A percentile compares a stretch with the other conserved stretches of the same genome.
phyloP scores from a whole-genome alignment of 92 coral and sea anemone species.

The Heliopora coerulea region DNA sequence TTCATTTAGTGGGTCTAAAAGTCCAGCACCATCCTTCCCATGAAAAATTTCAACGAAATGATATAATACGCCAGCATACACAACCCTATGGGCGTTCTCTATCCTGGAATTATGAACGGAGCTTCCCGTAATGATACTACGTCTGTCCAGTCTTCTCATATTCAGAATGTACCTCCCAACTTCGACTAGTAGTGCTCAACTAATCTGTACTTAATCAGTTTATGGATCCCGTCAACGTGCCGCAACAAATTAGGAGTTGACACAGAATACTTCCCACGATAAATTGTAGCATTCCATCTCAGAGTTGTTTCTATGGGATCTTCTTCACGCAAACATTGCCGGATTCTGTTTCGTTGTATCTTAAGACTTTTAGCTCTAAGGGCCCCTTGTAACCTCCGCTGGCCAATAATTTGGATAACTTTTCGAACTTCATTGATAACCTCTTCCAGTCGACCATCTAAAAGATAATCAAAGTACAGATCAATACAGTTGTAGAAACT shows the following conservation, averaged over 20 bases:
- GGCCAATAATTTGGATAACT: too few species aligned
- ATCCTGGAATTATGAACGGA: conserved; percentile 66
- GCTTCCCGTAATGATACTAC: conserved; percentile 64
- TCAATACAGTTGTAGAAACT: too few species aligned
- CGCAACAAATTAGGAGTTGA: conserved; percentile 51
- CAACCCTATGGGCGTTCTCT: conserved; percentile 60
- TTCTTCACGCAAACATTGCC: too few species aligned
- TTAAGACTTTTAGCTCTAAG: too few species aligned
- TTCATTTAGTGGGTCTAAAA: neutral
- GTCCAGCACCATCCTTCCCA: conserved; percentile 25
- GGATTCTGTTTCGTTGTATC: too few species aligned
- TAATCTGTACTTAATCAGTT: conserved; percentile 53
- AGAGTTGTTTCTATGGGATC: conserved; percentile 60
- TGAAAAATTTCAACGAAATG: conserved; percentile 35
- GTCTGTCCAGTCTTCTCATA: conserved; percentile 50
- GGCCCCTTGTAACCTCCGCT: too few species aligned
- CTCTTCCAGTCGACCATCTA: too few species aligned
- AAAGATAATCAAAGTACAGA: too few species aligned
- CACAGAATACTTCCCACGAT: conserved; percentile 49
- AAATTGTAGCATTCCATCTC: conserved; percentile 56
- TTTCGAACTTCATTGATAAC: too few species aligned
- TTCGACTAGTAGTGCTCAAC: conserved; percentile 51
- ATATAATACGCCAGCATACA: conserved; percentile 54
- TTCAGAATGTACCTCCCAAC: conserved; percentile 56
- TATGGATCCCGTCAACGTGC: conserved; percentile 59